Percentiles rank a stretch among this genome's conserved stretches.
Conservation (phyloP, 2,888 invertebrate genomes). For the Pristionchus japonicus region DNA sequence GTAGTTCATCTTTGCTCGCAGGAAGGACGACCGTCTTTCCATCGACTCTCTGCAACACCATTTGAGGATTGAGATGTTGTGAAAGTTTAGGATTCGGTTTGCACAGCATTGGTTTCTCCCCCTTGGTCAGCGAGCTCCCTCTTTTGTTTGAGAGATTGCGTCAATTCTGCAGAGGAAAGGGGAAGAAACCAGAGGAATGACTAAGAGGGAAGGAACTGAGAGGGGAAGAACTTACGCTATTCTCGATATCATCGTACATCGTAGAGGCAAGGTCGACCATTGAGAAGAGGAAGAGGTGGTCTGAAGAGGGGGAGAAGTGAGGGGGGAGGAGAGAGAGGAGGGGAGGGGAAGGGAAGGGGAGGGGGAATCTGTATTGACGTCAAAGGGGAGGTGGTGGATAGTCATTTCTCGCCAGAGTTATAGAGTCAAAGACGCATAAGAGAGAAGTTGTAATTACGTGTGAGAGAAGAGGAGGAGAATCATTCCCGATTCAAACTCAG, state of each 20-base stretch:
- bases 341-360: conserved; percentile 3
- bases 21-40: conserved; percentile 36
- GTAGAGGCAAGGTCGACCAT: conserved; percentile 38
- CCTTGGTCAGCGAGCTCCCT: conserved; percentile 8
- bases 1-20: conserved; percentile 68
- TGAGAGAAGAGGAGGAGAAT: neutral
- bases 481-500: neutral
- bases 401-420: conserved; percentile 19
- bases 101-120: neutral
- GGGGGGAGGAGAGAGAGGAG: neutral
- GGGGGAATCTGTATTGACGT: conserved; percentile 37
- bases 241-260: conserved; percentile 47
- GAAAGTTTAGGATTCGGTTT: neutral
- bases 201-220: neutral
- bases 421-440: neutral
- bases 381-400: conserved; percentile 39
- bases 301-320: conserved; percentile 8
- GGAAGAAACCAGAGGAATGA: neutral
- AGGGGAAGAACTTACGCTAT: conserved; percentile 18
- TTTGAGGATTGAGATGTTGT: neutral
- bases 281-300: neutral
- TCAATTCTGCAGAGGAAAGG: neutral
- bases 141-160: conserved; percentile 1
- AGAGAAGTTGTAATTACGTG: conserved; percentile 42
- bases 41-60: neutral